Percentiles rank a stretch among this genome's conserved stretches.
Conservation (phyloP, 2,113 vertebrate species). For the Xiphophorus hellerii region DNA sequence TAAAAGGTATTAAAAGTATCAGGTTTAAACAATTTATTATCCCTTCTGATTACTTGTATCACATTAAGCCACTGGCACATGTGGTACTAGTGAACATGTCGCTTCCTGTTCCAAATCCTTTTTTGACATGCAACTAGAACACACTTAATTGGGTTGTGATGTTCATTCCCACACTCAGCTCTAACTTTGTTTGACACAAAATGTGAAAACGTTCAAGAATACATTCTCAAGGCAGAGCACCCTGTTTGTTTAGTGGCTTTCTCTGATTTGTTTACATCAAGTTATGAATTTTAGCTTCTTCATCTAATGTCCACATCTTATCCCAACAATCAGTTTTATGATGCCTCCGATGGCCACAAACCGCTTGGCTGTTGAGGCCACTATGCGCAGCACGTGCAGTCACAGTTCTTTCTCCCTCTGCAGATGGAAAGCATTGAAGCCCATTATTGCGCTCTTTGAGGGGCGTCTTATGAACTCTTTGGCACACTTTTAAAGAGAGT, state of each 20-base stretch:
- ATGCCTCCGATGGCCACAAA: constrained; percentile 57
- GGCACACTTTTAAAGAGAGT: constrained; percentile 85
- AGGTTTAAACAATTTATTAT: too few species aligned
- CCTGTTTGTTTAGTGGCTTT: background rate
- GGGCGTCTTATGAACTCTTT: constrained; percentile 82
- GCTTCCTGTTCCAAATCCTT: too few species aligned
- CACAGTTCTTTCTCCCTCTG: constrained; percentile 64
- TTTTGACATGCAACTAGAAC: too few species aligned
- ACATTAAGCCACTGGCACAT: too few species aligned
- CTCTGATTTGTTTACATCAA: background rate
- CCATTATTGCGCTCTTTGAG: constrained; percentile 82
- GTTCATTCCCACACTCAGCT: too few species aligned
- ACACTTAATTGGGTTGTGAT: too few species aligned
- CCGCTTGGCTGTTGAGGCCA: constrained; percentile 62
- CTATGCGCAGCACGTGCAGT: constrained; percentile 77
- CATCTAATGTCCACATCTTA: constrained; percentile 5
- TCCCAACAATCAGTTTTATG: constrained; percentile 52
- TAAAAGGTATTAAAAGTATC: too few species aligned
- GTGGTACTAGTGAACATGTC: too few species aligned
- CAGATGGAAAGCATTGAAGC: constrained; percentile 84
- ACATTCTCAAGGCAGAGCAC: background rate
- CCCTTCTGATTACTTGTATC: too few species aligned
- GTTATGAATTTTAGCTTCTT: constrained; percentile 30
- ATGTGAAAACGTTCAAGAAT: background rate
- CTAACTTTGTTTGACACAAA: too few species aligned